These are phyloP conservation scores for Adelphocoris suturalis DNA, from an alignment of 2,888 invertebrate species.

Conservation along the genomic window DNA sequence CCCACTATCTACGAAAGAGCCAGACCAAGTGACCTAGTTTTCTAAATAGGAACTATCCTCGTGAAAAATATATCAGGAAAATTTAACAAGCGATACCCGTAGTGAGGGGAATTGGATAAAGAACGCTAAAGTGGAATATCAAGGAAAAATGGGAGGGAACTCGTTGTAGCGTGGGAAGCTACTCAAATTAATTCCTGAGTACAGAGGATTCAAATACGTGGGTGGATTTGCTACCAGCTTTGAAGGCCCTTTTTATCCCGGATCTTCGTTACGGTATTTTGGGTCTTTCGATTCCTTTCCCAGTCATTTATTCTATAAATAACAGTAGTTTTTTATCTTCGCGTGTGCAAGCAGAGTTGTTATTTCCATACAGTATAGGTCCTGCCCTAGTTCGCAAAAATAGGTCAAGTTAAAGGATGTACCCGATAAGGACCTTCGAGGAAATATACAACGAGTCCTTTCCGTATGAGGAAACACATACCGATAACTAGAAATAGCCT, in stretches of 20 bases:
- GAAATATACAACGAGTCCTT: too few species aligned
- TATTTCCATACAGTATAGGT: too few species aligned
- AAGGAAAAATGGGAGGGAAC: neutral
- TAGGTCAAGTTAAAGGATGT: too few species aligned
- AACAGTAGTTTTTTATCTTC: too few species aligned
- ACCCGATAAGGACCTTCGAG: too few species aligned
- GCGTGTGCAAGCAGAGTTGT: too few species aligned
- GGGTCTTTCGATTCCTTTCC: too few species aligned
- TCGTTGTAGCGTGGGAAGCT: neutral
- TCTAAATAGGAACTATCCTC: neutral
- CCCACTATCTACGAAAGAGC: neutral
- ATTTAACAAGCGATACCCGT: neutral
- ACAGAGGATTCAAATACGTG: conserved; percentile 5
- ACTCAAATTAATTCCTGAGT: conserved; percentile 4
- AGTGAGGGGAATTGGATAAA: neutral
- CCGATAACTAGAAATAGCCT: too few species aligned
- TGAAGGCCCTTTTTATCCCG: conserved; percentile 9
- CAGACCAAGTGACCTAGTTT: conserved; percentile 3
- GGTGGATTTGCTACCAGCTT: neutral
- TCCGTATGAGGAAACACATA: too few species aligned
- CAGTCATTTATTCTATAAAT: too few species aligned
- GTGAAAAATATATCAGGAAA: conserved; percentile 9
- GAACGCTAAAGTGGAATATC: neutral
- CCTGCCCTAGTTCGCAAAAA: too few species aligned
- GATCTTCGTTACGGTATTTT: neutral